Percentiles rank a stretch among this genome's conserved stretches.
phyloP scores from a whole-genome alignment of 1,140 invertebrate genomes.

The Rhyzopertha dominica region DNA sequence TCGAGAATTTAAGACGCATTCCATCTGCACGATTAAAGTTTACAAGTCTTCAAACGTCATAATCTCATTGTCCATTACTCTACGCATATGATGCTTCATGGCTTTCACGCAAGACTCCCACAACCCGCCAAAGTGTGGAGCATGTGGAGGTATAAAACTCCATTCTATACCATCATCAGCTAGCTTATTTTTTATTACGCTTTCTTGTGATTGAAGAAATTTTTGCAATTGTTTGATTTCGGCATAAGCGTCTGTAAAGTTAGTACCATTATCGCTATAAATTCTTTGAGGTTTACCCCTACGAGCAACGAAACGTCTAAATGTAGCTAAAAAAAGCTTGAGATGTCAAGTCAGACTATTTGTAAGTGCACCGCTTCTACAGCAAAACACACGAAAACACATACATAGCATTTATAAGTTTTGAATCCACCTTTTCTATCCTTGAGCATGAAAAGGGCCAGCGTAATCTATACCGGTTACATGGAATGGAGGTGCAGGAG shows the following conservation, averaged over 20 bases:
- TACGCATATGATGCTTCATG: slow-evolving; percentile 40
- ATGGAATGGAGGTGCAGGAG: slow-evolving; percentile 28
- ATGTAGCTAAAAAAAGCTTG: slow-evolving; percentile 28
- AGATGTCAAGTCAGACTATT: slow-evolving; percentile 22
- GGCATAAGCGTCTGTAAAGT: slow-evolving; percentile 13
- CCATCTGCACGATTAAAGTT: no score
- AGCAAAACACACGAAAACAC: slow-evolving; percentile 33
- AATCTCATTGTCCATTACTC: slow-evolving; percentile 23
- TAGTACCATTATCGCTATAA: slow-evolving; percentile 24
- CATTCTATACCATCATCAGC: slow-evolving; percentile 6
- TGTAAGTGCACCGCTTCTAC: slow-evolving; percentile 41
- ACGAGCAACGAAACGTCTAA: slow-evolving; percentile 33
- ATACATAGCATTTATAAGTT: slow-evolving; percentile 25
- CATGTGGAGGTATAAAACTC: slow-evolving; percentile 33
- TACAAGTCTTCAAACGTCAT: no score
- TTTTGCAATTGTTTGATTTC: slow-evolving; percentile 3
- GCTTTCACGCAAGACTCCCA: slow-evolving; percentile 44
- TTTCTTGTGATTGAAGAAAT: no score
- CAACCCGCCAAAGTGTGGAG: slow-evolving; percentile 46
- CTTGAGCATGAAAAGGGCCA: slow-evolving; percentile 32
- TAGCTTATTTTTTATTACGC: no score
- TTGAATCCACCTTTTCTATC: slow-evolving; percentile 22
- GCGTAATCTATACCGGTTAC: slow-evolving; percentile 36
- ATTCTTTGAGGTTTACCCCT: slow-evolving; percentile 31
- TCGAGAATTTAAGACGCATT: no score